phyloP scores from a whole-genome alignment of 2,888 invertebrate genomes.

The Cephus sareptanus region DNA sequence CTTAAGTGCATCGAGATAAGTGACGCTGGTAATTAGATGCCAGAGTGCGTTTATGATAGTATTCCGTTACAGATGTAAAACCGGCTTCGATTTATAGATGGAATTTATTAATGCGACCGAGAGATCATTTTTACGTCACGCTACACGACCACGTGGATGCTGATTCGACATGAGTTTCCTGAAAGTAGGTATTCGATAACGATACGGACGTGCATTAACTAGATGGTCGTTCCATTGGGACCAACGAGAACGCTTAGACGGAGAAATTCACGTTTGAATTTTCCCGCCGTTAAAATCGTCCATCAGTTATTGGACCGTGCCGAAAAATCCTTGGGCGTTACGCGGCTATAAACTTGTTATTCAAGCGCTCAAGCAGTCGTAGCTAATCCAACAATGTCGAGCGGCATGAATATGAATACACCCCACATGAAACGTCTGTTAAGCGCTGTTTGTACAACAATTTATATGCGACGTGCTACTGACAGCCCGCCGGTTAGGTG shows the following conservation, averaged over 20 bases:
- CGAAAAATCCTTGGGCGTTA: not conserved
- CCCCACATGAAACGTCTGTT: not conserved
- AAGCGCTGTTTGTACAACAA: not conserved
- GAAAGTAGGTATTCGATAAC: not conserved
- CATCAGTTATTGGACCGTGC: not conserved
- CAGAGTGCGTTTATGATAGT: not conserved
- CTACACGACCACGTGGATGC: not conserved
- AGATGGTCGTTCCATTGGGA: not conserved
- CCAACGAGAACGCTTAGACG: not conserved
- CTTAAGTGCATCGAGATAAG: not conserved
- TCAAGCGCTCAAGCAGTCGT: not conserved
- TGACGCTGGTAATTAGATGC: not conserved
- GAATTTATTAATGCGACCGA: not conserved
- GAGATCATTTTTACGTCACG: not conserved
- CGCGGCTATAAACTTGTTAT: not conserved
- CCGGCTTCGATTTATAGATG: not conserved
- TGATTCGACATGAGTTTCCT: not conserved
- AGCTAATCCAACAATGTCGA: not conserved
- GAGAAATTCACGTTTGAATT: not conserved
- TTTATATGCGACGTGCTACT: slow-evolving; percentile 25
- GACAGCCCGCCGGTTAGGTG: slow-evolving; percentile 18
- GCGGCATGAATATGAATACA: not conserved
- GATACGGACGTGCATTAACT: not conserved
- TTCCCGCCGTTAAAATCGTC: not conserved
- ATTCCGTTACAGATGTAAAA: not conserved